These are phyloP conservation scores for Crypturellus tataupa DNA, from an alignment of 2,797 vertebrate species.

Conservation along the genomic window DNA sequence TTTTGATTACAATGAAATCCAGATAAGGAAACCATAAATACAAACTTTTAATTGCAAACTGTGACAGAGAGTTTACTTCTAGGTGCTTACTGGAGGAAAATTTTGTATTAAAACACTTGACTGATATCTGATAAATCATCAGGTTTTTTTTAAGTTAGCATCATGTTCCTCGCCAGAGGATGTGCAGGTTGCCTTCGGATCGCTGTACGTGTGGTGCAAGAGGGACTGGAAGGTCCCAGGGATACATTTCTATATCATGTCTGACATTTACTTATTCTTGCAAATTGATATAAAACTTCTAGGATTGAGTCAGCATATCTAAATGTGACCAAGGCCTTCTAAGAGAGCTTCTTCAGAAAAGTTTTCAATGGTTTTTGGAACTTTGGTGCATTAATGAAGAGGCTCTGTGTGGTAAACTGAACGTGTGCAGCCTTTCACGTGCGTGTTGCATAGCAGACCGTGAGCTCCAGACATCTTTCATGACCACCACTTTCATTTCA, in stretches of 20 bases:
- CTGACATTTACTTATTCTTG: background rate
- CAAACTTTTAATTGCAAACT: background rate
- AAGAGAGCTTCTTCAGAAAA: background rate
- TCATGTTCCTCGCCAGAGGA: background rate
- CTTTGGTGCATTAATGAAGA: background rate
- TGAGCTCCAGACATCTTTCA: background rate
- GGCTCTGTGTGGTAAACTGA: background rate
- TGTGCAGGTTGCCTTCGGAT: background rate
- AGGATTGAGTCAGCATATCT: background rate
- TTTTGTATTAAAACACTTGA: background rate
- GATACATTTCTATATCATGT: background rate
- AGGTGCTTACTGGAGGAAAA: background rate
- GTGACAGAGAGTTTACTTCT: background rate
- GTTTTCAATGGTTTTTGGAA: background rate
- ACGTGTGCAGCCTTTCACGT: background rate
- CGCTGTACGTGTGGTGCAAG: background rate
- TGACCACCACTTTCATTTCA: slow-evolving; percentile 37
- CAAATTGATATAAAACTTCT: background rate
- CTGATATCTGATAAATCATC: background rate
- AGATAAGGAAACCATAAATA: slow-evolving; percentile 15
- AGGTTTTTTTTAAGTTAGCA: background rate
- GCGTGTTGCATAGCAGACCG: background rate
- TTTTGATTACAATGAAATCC: background rate
- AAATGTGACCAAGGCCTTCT: background rate
- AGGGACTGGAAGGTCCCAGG: background rate